These are phyloP conservation scores for Petrocephalus microphthalmus DNA, from an alignment of 2,113 vertebrate genomes.

Conservation along the genomic window DNA sequence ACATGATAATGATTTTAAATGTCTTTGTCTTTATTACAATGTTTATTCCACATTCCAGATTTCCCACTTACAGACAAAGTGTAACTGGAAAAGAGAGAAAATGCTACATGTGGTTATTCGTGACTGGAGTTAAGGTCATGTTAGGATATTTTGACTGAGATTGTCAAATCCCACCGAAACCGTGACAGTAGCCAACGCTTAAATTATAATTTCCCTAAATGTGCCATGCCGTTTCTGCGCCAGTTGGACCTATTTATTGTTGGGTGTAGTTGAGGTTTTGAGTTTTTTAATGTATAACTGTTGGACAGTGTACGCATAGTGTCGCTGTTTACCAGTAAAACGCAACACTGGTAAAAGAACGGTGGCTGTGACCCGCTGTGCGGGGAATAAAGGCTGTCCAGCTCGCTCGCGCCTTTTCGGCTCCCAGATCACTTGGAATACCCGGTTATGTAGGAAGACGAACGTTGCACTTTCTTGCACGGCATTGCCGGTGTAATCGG, in stretches of 20 bases:
- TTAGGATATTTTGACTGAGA: not conserved
- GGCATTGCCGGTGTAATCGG: not conserved
- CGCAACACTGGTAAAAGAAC: not conserved
- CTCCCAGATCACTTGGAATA: not conserved
- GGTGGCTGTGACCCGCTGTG: not conserved
- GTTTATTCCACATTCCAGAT: not conserved
- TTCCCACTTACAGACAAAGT: not conserved
- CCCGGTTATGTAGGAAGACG: not conserved
- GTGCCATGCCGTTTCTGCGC: not conserved
- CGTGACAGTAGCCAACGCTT: no score
- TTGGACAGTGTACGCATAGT: not conserved
- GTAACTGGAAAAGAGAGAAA: not conserved
- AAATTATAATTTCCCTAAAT: not conserved
- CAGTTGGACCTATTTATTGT: not conserved
- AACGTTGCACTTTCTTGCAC: not conserved
- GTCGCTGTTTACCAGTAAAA: slow-evolving; percentile 3
- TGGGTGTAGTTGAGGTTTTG: not conserved
- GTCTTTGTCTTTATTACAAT: not conserved
- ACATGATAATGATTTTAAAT: not conserved
- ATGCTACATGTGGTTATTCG: not conserved
- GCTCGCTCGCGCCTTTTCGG: not conserved
- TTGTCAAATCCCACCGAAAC: not conserved
- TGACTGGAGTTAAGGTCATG: not conserved
- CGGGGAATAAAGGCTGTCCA: not conserved
- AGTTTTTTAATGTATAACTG: not conserved